Percentiles rank a stretch among this genome's conserved stretches.
Conservation (phyloP, 2,888 invertebrate genomes). For the Sylvicola cinctus region DNA sequence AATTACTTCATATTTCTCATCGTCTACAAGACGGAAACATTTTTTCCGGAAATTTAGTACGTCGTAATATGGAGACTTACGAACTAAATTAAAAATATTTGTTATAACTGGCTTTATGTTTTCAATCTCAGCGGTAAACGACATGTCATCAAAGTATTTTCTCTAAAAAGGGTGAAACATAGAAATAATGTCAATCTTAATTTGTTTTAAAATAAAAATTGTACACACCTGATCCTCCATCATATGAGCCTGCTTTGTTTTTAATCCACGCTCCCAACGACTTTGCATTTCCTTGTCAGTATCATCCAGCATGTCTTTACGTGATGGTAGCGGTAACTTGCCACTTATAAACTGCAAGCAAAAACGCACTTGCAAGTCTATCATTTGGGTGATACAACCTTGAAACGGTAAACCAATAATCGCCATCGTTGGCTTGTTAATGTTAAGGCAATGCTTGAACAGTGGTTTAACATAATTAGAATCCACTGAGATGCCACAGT, state of each 20-base stretch:
- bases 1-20: too few relatives aligned
- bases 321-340: slow-evolving; percentile 35
- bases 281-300: slow-evolving; percentile 36
- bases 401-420: slow-evolving; percentile 68
- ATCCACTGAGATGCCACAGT: slow-evolving; percentile 48
- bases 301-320: slow-evolving; percentile 38
- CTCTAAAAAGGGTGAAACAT: slow-evolving; percentile 47
- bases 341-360: slow-evolving; percentile 42
- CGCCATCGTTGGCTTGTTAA: slow-evolving; percentile 57
- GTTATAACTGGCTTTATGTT: slow-evolving; percentile 49
- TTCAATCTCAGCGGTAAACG: slow-evolving; percentile 36
- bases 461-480: slow-evolving; percentile 67
- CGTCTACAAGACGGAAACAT: slow-evolving; percentile 40
- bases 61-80: slow-evolving; percentile 39
- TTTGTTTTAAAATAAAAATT: too few relatives aligned
- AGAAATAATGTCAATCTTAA: too few relatives aligned
- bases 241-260: slow-evolving; percentile 58
- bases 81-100: slow-evolving; percentile 47
- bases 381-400: slow-evolving; percentile 69
- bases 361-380: slow-evolving; percentile 59
- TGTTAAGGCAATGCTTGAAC: slow-evolving; percentile 72
- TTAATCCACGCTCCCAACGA: slow-evolving; percentile 39
- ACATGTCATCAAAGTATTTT: slow-evolving; percentile 45
- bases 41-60: slow-evolving; percentile 39
- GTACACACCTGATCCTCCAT: too few relatives aligned